These are phyloP conservation scores for Bombus waltoni DNA, from an alignment of 1,140 invertebrate genomes.

Conservation along the genomic window DNA sequence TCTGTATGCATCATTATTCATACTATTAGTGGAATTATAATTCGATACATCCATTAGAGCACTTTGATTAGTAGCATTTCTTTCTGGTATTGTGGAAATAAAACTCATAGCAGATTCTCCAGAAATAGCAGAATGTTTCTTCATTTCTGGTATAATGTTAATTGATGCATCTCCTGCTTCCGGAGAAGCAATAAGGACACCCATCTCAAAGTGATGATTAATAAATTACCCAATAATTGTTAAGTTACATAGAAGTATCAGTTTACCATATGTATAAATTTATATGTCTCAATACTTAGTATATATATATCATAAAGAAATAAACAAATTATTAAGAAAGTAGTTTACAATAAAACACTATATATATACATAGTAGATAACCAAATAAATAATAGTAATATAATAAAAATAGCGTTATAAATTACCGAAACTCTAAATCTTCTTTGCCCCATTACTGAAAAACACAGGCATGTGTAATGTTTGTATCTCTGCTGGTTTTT, in stretches of 20 bases:
- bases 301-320: background rate
- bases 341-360: background rate
- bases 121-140: conserved; percentile 32
- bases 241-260: background rate
- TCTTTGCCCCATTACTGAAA: conserved; percentile 61
- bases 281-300: background rate
- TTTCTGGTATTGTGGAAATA: conserved; percentile 17
- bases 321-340: background rate
- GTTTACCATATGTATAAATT: background rate
- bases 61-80: background rate
- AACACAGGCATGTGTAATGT: conserved; percentile 47
- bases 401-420: conserved; percentile 15
- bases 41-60: conserved; percentile 7
- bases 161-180: conserved; percentile 55
- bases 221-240: conserved; percentile 35
- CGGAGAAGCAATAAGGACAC: conserved; percentile 55
- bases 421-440: conserved; percentile 63
- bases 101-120: conserved; percentile 34
- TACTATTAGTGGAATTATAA: conserved; percentile 11
- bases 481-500: conserved; percentile 27
- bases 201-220: conserved; percentile 47
- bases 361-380: background rate
- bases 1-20: conserved; percentile 1
- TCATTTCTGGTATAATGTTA: conserved; percentile 42
- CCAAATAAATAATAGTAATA: background rate